Base-by-base conservation (phyloP, 2,113 vertebrate species). In the Ptilorrhoa leucosticta region DNA sequence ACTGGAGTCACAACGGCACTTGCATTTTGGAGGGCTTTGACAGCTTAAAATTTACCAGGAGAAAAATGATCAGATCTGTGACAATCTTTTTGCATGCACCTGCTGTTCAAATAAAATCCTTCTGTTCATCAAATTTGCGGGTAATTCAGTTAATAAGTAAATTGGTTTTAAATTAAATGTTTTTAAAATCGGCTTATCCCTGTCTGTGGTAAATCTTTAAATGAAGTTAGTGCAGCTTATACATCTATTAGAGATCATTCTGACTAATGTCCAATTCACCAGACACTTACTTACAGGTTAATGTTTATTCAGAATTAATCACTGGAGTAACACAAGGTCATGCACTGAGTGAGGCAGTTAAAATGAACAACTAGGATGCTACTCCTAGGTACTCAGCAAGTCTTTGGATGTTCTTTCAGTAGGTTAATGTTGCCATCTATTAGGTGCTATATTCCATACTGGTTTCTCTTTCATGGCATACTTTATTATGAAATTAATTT, bases 401-500 rank as follows among this genome's bases (percentile, higher is more conserved):
- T 22, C 54, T 89, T 83, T 57, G 50, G 33, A 72, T 56, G 48
- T 45, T 23, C 22, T 63, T 92, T 86, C 23, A 50, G 58, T 13
- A 73, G 26, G 42, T 78, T 93, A 94, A 89, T 91, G 17, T 54
- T 84, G 56, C 26, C 21, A 64, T 88, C 44, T 64, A 77, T 86
- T 72, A 72, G 31, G 40, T 18, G 26, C 20, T 69, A 9, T 15
- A 33, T 53, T 70, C 47, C 58, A n/a, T 37, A 39, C 21, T 45
- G 10, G 0, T 61, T 94, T 95, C 26, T 75, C 13, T 87, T 77
- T 70, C 66, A 47, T 23, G 23, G 6, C 14, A 58, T 58, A 33
- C 11, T 63, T 93, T 69, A 71, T 66, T 84, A 87, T 26, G 19
- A 93, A 93, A 89, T 78, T 89, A 14, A 81, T 94, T 87, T 92